Conservation (phyloP, 2,888 invertebrate genomes). For the Drosophila fulvimacula region DNA sequence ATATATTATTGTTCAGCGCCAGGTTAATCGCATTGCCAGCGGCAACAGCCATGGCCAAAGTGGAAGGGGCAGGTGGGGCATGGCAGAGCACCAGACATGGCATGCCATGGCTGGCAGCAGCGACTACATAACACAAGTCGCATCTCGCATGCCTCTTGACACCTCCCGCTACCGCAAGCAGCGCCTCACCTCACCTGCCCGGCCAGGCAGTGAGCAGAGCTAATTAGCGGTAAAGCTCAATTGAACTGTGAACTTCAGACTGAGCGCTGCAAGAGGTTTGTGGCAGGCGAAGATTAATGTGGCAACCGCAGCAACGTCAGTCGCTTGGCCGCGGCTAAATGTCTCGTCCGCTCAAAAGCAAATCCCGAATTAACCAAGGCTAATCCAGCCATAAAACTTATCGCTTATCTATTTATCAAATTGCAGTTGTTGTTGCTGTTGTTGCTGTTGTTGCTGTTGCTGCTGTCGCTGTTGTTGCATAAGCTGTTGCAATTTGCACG, state of each 20-base stretch:
- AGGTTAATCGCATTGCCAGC: constrained; percentile 51
- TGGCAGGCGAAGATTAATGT: constrained; percentile 48
- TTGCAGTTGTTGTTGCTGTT: constrained; percentile 31
- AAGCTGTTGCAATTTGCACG: constrained; percentile 40
- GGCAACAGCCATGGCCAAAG: constrained; percentile 18
- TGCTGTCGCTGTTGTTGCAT: constrained; percentile 31
- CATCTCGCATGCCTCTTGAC: constrained; percentile 13
- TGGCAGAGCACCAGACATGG: background rate
- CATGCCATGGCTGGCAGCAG: background rate
- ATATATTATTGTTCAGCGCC: constrained; percentile 38
- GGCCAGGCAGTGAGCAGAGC: constrained; percentile 13
- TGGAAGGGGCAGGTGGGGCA: background rate
- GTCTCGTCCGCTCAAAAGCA: constrained; percentile 19
- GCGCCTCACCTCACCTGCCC: background rate
- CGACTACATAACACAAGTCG: constrained; percentile 9
- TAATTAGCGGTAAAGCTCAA: constrained; percentile 75
- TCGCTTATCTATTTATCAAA: constrained; percentile 69
- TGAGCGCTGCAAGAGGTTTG: constrained; percentile 24
- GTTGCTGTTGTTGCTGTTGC: constrained; percentile 4
- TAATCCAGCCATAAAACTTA: constrained; percentile 52
- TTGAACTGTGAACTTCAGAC: constrained; percentile 73
- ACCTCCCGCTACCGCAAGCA: background rate
- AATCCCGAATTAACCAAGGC: constrained; percentile 48
- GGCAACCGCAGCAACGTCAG: constrained; percentile 21
- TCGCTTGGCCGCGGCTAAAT: constrained; percentile 37